Evolutionary conservation across 2,797 vertebrate genomes (phyloP), one percentile per base, ranked within the genome.

Genomic region (Anas georgica): DNA sequence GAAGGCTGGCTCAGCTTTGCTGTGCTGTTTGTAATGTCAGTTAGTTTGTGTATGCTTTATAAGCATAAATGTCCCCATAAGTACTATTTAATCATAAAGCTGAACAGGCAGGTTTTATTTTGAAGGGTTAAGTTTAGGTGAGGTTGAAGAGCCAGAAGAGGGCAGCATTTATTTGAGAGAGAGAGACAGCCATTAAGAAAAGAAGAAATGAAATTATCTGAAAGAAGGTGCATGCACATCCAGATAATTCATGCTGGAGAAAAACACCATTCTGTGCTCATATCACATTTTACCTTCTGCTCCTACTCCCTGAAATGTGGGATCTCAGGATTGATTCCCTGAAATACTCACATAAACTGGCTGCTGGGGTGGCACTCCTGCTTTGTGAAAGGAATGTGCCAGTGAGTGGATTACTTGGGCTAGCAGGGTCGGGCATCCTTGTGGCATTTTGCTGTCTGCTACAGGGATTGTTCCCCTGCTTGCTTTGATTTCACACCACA

Each of bases 61-160:
- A 59, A 73, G 31, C 45, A 28, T 52, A 64, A 80, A 89, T 43
- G 66, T 55, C 55, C 83, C 73, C 31, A 1, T 25, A 50, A 91
- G 56, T 29, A 9, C 46, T 58, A 9, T 75, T 83, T 54, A 81
- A 8, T 48, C 28, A 12, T 13, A 48, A 90, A 85, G 45, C n/a
- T 22, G 23, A 64, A 67, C 0, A 8, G 11, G 10, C 10, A 2
- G 26, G 2, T 68, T 79, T 50, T 64, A 63, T 59, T 60, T 41
- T 25, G 28, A 58, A 83, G 64, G 54, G 13, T 23, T 50, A 55
- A 12, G 28, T 31, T 77, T 81, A 77, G 52, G 35, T 50, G 68
- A n/a, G 31, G 18, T 46, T 7, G 41, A 7, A 3, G 8, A 25
- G 67, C 93, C 98, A 98, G 95, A 87, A 98, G 98, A 98, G 97